Evolutionary conservation across 2,797 vertebrate species (phyloP).

Genomic region (Antrozous pallidus): DNA sequence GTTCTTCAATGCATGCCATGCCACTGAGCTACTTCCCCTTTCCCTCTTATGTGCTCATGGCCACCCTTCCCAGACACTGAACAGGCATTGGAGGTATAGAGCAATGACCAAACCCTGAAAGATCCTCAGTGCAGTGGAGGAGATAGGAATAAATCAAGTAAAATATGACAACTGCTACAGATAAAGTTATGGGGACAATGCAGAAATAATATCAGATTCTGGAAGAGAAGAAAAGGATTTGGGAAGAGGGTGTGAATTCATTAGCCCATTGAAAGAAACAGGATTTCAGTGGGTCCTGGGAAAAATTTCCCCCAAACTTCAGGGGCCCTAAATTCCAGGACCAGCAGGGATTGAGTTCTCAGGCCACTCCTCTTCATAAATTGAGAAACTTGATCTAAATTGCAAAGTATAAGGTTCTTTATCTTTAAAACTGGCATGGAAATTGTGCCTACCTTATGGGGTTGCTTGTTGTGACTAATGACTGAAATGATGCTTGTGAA

Average conservation of each 20-base stretch:
- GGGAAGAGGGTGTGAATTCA: neutral
- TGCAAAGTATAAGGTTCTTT: neutral
- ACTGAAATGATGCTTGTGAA: neutral
- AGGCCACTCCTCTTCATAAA: neutral
- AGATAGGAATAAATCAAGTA: neutral
- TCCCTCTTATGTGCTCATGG: neutral
- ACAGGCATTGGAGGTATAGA: neutral
- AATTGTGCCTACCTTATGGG: neutral
- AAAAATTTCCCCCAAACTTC: neutral
- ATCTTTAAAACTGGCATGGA: neutral
- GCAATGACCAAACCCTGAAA: neutral
- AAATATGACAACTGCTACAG: conserved; percentile 15
- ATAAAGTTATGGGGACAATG: neutral
- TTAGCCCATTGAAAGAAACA: neutral
- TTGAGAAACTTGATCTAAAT: neutral
- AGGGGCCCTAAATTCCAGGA: neutral
- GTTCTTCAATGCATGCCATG: neutral
- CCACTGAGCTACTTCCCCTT: neutral
- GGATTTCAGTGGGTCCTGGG: neutral
- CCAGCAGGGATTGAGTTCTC: neutral
- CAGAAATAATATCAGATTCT: conserved; percentile 29
- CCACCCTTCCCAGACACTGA: neutral
- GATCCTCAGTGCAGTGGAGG: neutral
- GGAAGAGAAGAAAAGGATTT: neutral
- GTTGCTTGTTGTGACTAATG: neutral